A percentile compares a stretch with the other conserved stretches of the same genome.
Evolutionary conservation across 2,113 vertebrate genomes (phyloP).

Genomic region (Epinephelus moara): DNA sequence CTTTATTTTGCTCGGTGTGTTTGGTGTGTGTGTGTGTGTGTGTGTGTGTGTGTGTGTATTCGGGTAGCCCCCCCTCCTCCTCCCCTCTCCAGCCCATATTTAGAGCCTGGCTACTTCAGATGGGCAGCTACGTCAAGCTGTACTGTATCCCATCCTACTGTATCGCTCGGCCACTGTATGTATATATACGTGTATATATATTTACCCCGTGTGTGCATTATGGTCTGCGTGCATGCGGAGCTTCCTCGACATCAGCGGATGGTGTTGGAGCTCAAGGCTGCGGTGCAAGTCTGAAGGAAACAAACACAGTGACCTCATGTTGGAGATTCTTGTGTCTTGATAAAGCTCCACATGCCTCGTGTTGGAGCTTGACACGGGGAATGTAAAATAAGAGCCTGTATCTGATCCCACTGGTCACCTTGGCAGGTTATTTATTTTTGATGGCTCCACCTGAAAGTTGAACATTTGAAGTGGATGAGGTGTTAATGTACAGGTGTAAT

Average conservation of each 20-base stretch:
- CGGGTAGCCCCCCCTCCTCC: conserved; percentile 31
- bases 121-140: conserved; percentile 75
- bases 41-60: conserved; percentile 45
- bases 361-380: conserved; percentile 42
- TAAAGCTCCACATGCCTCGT: conserved; percentile 32
- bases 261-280: conserved; percentile 25
- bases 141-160: conserved; percentile 63
- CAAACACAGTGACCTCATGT: conserved; percentile 38
- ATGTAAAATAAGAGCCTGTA: conserved; percentile 43
- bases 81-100: conserved; percentile 70
- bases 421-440: conserved; percentile 46
- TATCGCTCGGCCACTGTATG: conserved; percentile 11
- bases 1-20: conserved; percentile 69
- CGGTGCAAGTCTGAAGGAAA: conserved; percentile 8
- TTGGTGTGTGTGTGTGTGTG: conserved; percentile 7
- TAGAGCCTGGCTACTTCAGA: conserved; percentile 79
- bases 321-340: conserved; percentile 45
- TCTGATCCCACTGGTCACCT: conserved; percentile 15
- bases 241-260: conserved; percentile 23
- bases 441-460: conserved; percentile 59
- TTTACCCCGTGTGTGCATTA: neutral
- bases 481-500: conserved; percentile 28
- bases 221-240: neutral
- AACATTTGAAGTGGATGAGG: neutral
- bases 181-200: neutral